Conservation (phyloP, 1,140 invertebrate genomes). For the Hylaeus volcanicus region DNA sequence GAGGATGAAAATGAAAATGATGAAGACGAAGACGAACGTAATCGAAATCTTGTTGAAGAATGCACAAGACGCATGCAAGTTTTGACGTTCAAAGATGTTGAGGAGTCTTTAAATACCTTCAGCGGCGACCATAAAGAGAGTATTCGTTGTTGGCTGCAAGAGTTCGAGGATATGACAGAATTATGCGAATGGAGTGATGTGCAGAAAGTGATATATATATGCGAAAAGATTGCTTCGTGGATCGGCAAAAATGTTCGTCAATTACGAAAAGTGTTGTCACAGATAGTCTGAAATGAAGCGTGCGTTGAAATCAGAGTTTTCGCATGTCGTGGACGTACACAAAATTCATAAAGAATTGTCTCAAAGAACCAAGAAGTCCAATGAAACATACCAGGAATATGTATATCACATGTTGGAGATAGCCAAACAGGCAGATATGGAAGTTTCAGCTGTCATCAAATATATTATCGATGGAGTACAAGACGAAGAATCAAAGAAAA, state of each 20-base stretch:
- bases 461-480: conserved; percentile 4
- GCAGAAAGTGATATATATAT: background rate
- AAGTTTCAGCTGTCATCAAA: background rate
- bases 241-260: background rate
- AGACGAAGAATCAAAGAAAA: background rate
- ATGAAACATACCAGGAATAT: background rate
- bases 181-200: background rate
- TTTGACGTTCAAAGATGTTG: conserved; percentile 6
- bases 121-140: background rate
- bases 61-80: background rate
- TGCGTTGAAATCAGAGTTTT: background rate
- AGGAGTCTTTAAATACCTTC: background rate
- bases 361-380: background rate
- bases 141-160: background rate
- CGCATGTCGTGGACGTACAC: background rate
- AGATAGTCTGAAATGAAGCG: background rate
- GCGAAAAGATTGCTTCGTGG: background rate
- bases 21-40: background rate
- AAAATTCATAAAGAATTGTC: background rate
- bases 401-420: background rate
- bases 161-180: background rate
- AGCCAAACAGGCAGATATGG: conserved; percentile 4
- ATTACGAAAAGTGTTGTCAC: background rate
- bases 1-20: background rate
- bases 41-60: background rate